Evolutionary conservation across 1,140 invertebrate species (phyloP), one percentile per base, ranked within the genome.

Genomic region (Latrodectus geometricus): DNA sequence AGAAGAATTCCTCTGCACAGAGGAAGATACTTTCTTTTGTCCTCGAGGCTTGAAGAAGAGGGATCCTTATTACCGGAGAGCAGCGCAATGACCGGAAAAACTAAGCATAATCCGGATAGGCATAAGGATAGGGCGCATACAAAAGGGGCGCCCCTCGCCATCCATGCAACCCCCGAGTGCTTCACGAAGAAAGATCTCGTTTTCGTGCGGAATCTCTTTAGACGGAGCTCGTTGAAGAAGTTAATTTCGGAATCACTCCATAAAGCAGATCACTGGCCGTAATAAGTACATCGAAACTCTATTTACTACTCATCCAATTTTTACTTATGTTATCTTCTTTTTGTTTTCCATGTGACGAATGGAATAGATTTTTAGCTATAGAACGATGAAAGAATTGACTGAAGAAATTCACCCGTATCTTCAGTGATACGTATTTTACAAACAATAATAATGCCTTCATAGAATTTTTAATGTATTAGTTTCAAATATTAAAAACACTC

Each of bases 231-330:
- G 17, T 74, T 49, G 35, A 74, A 72, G 69, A 72, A 74, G 72
- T 74, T 74, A 74, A 74, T 74, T 74, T 74, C 72, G 35, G 49
- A 74, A 74, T 74, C 72, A 74, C n/a, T 74, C 50, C 72, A 54
- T 74, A 48, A 50, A 74, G 49, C 48, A 52, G 48, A 74, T 74
- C 48, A n/a, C 48, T 74, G 17, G 49, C 14, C 12, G 72, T 14
- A 54, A 74, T 49, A 17, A 52, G 72, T 8, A 20, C 49, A 74
- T n/a, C 49, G 48, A 17, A 52, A 74, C 50, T 74, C 49, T 74
- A 49, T 74, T 52, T 52, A 74, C 20, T 74, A 15, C 72, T 74
- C n/a, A 35, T 35, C 5, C 35, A 3, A 35, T 35, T 35, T 35
- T 35, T 35, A 35, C 35, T 35, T 35, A 35, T 35, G 35, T 35